Percentiles rank a stretch among this genome's conserved stretches.
phyloP scores from a whole-genome alignment of 2,113 vertebrate species.

The Psettodes erumei region DNA sequence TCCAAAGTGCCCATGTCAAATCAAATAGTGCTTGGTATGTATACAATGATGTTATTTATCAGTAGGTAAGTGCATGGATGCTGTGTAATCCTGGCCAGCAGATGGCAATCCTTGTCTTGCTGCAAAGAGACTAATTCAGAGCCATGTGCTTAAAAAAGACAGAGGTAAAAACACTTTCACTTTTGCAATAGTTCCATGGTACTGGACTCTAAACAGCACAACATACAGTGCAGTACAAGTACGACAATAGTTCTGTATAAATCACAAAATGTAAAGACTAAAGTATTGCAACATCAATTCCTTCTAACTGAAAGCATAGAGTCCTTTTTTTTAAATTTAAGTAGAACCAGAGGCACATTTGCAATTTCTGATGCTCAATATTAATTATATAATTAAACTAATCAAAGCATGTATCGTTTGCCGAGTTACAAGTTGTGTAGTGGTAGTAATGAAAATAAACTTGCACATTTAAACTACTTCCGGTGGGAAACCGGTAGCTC shows the following conservation, averaged over 20 bases:
- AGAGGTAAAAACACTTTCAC: not conserved
- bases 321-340: not conserved
- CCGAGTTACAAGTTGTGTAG: not conserved
- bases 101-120: constrained; percentile 12
- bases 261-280: not conserved
- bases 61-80: not conserved
- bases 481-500: not conserved
- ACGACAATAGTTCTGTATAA: too few relatives aligned
- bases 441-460: not conserved
- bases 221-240: too few relatives aligned
- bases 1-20: not conserved
- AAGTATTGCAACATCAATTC: not conserved
- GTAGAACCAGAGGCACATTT: not conserved
- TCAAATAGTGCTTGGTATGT: not conserved
- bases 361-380: not conserved
- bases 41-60: too few relatives aligned
- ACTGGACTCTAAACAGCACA: not conserved
- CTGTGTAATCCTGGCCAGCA: constrained; percentile 31
- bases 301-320: not conserved
- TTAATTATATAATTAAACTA: too few relatives aligned
- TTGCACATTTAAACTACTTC: not conserved
- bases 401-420: not conserved
- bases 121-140: not conserved
- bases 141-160: not conserved
- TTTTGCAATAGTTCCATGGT: not conserved